Evolutionary conservation across 1,140 invertebrate genomes (phyloP).

Genomic region (Cydia strobilella): DNA sequence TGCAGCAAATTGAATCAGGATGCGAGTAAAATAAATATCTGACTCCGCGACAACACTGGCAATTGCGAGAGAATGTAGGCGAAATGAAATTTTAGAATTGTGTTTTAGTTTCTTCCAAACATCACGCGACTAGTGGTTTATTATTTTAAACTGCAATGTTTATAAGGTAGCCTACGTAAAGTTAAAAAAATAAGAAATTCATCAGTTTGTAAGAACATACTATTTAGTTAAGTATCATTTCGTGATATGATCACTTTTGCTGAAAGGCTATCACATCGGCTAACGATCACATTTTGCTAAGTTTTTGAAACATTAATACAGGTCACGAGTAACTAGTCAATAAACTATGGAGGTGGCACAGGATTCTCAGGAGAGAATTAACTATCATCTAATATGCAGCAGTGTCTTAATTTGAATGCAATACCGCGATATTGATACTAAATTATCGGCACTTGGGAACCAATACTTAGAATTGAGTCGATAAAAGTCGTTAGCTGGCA

Average conservation of each 20-base stretch:
- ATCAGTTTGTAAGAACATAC: no score
- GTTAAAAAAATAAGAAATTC: no score
- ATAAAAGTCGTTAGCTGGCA: slow-evolving; percentile 54
- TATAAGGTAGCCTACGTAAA: no score
- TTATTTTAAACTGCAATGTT: background rate
- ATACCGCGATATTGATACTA: slow-evolving; percentile 36
- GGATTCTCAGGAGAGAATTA: background rate
- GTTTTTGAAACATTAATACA: no score
- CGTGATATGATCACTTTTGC: no score
- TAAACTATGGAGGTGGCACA: background rate
- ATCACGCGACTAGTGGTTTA: background rate
- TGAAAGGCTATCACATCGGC: no score
- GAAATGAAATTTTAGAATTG: slow-evolving; percentile 31
- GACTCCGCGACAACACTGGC: slow-evolving; percentile 4
- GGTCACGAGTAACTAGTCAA: background rate
- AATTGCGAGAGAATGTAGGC: slow-evolving; percentile 15
- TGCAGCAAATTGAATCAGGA: slow-evolving; percentile 28
- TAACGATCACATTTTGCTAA: no score
- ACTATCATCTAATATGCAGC: background rate
- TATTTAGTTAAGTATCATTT: no score
- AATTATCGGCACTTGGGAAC: slow-evolving; percentile 38
- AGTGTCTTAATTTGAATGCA: slow-evolving; percentile 37
- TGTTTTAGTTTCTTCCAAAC: background rate
- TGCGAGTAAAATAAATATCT: slow-evolving; percentile 29
- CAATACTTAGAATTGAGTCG: slow-evolving; percentile 39